Base-by-base conservation (phyloP, 1,140 invertebrate genomes). In the Oryzaephilus surinamensis region DNA sequence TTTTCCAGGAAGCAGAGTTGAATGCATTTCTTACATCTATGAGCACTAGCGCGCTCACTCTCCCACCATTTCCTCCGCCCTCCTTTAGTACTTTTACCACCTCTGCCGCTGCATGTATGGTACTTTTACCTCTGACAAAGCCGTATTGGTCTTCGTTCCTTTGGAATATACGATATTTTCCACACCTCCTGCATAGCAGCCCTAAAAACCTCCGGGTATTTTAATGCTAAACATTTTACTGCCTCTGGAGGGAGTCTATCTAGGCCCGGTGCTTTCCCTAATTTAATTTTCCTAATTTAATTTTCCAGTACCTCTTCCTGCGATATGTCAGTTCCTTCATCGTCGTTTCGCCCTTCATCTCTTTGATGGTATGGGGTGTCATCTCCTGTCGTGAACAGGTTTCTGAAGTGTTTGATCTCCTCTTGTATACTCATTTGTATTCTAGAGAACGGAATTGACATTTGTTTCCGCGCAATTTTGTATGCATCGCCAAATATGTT, bases 21-120 rank as follows among this genome's bases (percentile, higher is more conserved):
- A 50, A 50, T 3, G 48, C 45, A 34, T 50, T 50, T 20, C 31
- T 35, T 4, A 50, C 35, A 31, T 50, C 48, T 10, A 50, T 10
- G n/a, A 33, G 17, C 8, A 39, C 37, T 10, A 50, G n/a, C 7
- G 31, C 13, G 13, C 36, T 15, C 43, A 30, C 39, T n/a, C 32
- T 30, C 16, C 17, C 31, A 15, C 14, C 27, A 1, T 17, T 21
- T n/a, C n/a, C n/a, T n/a, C n/a, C n/a, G n/a, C n/a, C n/a, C n/a
- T n/a, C n/a, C n/a, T n/a, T 16, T 4, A 15, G 12, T 0, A 16
- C 18, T 27, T 16, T 11, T 3, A 26, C 26, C 13, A 36, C n/a
- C 23, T 15, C 6, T 4, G 6, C 4, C 2, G 18, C 11, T 2
- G 13, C 24, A 17, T 37, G 5, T 3, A 26, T 28, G 2, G 34